Evolutionary conservation across 35 echinoderm and acorn worm genomes (phyloP), one percentile per base, ranked within the genome.

Genomic region (Apostichopus californicus): DNA sequence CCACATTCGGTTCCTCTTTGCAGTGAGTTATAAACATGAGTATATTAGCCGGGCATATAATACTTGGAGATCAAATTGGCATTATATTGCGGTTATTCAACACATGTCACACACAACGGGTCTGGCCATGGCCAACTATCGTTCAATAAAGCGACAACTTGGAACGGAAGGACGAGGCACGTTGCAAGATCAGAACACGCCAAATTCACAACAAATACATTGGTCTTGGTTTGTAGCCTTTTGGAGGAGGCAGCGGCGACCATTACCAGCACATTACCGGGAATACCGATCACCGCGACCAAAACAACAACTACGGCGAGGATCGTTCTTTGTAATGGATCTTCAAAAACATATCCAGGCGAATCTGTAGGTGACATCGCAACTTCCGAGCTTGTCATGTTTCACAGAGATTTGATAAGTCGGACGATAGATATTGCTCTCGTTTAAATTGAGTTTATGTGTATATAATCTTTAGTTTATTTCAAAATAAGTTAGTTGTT

Each of bases 141-240:
- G 87, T 90, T 93, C 15, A 91, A 68, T 9, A 95, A 77, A 23
- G 91, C 94, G 11, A 91, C 88, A n/a, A 73, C 86, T 59, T 68
- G 56, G 24, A 93, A 93, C 1, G 88, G 92, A 18, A 93, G 28
- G 4, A 75, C 73, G 4, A 93, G 56, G 55, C 91, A 89, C 3
- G 90, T 88, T 18, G 94, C 5, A 2, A 95, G 64, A 83, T 98
- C 96, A 18, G 96, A 88, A 52, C 89, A 52, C 11, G 90, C 92
- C 12, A 98, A 78, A 78, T 92, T 95, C 28, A 98, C 94, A 46
- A 98, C 96, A 54, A 98, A 98, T 60, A 12, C 58, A 60, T 95
- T 97, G 61, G 93, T 93, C 1, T 87, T 81, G 22, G 92, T 97
- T 60, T 97, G 95, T 0, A 97, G 91, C 34, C 90, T 89, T 82